Evolutionary conservation across 2,113 vertebrate species (phyloP).

Genomic region (Bos indicus): DNA sequence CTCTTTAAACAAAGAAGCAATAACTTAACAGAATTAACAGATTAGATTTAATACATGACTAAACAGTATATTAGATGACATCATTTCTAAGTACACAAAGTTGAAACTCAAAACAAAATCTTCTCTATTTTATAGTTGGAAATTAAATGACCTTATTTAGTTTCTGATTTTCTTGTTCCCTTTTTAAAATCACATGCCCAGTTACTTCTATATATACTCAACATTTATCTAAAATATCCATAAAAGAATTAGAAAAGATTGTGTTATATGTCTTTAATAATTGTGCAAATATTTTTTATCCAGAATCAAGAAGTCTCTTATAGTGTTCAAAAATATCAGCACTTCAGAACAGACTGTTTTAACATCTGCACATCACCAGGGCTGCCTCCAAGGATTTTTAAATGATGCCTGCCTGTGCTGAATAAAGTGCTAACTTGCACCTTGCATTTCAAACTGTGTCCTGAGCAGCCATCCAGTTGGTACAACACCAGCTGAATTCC

Average conservation of each 20-base stretch:
- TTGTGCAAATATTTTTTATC: constrained; percentile 76
- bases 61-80: constrained; percentile 28
- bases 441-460: constrained; percentile 92
- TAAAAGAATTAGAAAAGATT: constrained; percentile 31
- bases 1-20: neutral
- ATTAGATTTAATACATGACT: constrained; percentile 3
- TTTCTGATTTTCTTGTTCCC: constrained; percentile 26
- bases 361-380: constrained; percentile 89
- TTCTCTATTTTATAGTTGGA: constrained; percentile 48
- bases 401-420: constrained; percentile 92
- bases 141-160: constrained; percentile 57
- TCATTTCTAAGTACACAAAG: neutral
- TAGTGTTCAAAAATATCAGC: constrained; percentile 80
- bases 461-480: constrained; percentile 95
- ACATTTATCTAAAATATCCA: constrained; percentile 6
- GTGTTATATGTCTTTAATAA: constrained; percentile 57
- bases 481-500: constrained; percentile 92
- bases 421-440: constrained; percentile 92
- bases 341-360: constrained; percentile 87
- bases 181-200: constrained; percentile 37
- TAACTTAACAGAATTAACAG: constrained; percentile 4
- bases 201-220: constrained; percentile 30
- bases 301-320: constrained; percentile 75
- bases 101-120: constrained; percentile 30
- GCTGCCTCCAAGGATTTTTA: constrained; percentile 88